Conservation (phyloP, 2,797 vertebrate genomes). For the Hemibagrus guttatus region DNA sequence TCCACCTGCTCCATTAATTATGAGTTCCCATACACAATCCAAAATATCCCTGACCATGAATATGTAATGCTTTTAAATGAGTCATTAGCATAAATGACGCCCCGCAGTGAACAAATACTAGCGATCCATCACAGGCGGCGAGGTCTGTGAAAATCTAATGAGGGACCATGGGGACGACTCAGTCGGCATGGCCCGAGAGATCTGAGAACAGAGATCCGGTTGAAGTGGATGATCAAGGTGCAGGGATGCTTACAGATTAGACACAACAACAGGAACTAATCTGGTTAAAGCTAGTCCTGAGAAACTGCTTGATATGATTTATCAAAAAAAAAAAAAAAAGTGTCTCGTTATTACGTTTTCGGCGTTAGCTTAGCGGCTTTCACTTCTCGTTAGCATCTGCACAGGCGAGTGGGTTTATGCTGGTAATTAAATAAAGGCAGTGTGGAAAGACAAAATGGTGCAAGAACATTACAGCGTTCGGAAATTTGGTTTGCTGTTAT, state of each 20-base stretch:
- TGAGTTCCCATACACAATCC: constrained; percentile 87
- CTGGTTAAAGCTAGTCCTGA: not conserved
- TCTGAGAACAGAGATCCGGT: constrained; percentile 58
- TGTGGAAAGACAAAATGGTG: not conserved
- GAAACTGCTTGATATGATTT: constrained; percentile 4
- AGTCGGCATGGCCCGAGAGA: constrained; percentile 64
- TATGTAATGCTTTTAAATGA: constrained; percentile 98
- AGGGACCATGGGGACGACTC: constrained; percentile 78
- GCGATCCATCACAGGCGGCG: constrained; percentile 88
- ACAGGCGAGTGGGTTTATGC: not conserved
- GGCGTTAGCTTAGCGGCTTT: not conserved
- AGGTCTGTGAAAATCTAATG: constrained; percentile 92
- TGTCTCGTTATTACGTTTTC: constrained; percentile 2
- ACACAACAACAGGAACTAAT: constrained; percentile 16
- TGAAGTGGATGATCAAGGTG: constrained; percentile 15
- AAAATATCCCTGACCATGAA: constrained; percentile 95
- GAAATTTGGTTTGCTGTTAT: not conserved
- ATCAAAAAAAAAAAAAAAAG: not conserved
- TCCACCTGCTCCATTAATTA: constrained; percentile 94
- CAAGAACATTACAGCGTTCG: not conserved
- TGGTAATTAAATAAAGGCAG: not conserved
- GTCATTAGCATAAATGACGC: constrained; percentile 93
- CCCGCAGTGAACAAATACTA: constrained; percentile 97
- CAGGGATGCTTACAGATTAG: constrained; percentile 1
- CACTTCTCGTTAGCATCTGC: not conserved